Percentiles rank a stretch among this genome's conserved stretches.
Conservation (phyloP, 2,113 vertebrate species). For the Dicaeum eximium region DNA sequence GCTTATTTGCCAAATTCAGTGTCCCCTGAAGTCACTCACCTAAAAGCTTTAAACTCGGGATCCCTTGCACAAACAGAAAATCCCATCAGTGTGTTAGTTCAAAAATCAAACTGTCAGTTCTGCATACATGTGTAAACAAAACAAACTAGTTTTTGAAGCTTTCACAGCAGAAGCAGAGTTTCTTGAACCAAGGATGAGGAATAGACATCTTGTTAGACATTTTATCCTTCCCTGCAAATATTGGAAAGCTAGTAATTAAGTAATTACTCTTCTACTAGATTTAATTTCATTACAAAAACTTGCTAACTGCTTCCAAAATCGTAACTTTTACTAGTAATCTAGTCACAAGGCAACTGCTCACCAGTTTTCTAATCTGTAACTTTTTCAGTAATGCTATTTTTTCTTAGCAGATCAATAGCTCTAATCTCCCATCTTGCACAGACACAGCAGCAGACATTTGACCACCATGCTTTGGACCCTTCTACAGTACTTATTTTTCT, state of each 20-base stretch:
- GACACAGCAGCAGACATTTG: background rate
- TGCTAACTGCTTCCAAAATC: background rate
- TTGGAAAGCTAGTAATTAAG: background rate
- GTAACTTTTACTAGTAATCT: background rate
- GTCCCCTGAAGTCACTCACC: background rate
- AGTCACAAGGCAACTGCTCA: background rate
- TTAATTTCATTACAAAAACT: background rate
- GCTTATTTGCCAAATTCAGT: background rate
- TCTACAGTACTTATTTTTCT: background rate
- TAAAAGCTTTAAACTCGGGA: background rate
- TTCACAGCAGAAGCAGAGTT: background rate
- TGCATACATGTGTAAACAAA: background rate
- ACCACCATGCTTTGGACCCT: background rate
- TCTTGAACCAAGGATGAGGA: background rate
- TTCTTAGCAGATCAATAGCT: background rate
- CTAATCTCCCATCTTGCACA: background rate
- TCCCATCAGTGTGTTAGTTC: background rate
- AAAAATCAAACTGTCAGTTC: background rate
- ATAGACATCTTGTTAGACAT: background rate
- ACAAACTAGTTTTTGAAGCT: background rate
- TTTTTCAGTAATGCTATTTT: background rate
- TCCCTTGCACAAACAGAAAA: background rate
- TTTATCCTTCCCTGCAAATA: background rate
- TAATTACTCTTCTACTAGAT: background rate
- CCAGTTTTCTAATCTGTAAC: background rate